Evolutionary conservation across 1,140 invertebrate genomes (phyloP).

Genomic region (Diabrotica undecimpunctata): DNA sequence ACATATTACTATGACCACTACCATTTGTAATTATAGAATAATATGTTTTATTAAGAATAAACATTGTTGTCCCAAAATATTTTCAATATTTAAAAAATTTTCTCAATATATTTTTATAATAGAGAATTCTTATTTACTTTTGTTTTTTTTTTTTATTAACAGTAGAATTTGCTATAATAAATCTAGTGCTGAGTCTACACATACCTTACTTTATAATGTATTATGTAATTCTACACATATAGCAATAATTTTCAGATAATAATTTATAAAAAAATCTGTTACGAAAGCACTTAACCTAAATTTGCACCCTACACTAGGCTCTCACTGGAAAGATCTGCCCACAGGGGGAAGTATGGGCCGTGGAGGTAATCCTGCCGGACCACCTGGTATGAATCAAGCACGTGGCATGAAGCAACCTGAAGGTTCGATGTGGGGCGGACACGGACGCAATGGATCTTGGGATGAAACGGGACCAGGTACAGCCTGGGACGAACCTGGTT

Average conservation of each 20-base stretch:
- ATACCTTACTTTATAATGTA: too few species aligned
- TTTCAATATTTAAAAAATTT: too few species aligned
- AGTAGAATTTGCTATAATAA: too few species aligned
- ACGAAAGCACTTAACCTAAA: constrained; percentile 7
- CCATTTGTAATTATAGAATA: too few species aligned
- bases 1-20: too few species aligned
- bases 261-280: not conserved
- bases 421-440: constrained; percentile 51
- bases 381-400: constrained; percentile 46
- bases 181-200: too few species aligned
- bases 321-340: constrained; percentile 74
- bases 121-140: too few species aligned
- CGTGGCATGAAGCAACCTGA: constrained; percentile 47
- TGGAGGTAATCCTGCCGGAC: constrained; percentile 37
- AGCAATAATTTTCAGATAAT: not conserved
- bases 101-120: too few species aligned
- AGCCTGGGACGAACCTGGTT: constrained; percentile 65
- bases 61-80: too few species aligned
- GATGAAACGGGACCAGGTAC: constrained; percentile 56
- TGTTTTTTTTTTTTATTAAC: too few species aligned
- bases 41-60: too few species aligned
- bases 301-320: constrained; percentile 40
- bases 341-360: constrained; percentile 50
- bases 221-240: not conserved
- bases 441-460: constrained; percentile 64